Evolutionary conservation across 2,888 invertebrate genomes (phyloP).

Genomic region (Rugalucina vietnamica): DNA sequence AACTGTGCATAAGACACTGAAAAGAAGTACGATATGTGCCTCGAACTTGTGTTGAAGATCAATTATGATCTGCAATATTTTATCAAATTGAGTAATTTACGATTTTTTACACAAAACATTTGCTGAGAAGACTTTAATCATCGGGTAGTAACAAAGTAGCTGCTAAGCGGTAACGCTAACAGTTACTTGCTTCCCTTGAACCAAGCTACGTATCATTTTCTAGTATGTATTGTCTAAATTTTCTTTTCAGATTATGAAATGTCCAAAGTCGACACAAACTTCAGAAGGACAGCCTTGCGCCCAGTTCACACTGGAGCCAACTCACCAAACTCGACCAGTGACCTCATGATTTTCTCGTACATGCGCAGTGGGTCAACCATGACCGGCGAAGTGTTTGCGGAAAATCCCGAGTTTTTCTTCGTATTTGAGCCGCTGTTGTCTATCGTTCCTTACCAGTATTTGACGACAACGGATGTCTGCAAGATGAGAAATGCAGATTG

Average conservation of each 20-base stretch:
- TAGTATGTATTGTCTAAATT: too few relatives aligned
- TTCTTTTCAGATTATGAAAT: background rate
- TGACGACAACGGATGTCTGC: constrained; percentile 3
- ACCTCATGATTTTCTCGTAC: constrained; percentile 8
- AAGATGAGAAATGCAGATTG: background rate
- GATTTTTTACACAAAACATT: too few relatives aligned
- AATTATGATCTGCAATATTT: too few relatives aligned
- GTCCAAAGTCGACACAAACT: background rate
- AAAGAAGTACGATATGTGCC: too few relatives aligned
- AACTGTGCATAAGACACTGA: too few relatives aligned
- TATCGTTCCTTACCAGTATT: background rate
- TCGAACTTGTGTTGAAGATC: too few relatives aligned
- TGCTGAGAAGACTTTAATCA: too few relatives aligned
- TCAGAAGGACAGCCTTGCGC: background rate
- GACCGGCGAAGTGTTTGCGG: constrained; percentile 5
- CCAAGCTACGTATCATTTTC: background rate
- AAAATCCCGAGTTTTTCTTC: background rate
- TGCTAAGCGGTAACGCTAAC: too few relatives aligned
- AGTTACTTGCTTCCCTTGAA: background rate
- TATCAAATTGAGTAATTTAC: too few relatives aligned
- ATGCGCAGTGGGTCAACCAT: constrained; percentile 8
- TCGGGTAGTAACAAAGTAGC: too few relatives aligned
- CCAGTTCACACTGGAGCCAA: background rate
- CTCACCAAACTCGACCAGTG: background rate
- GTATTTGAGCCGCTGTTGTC: constrained; percentile 5